Evolutionary conservation across 2,797 vertebrate genomes (phyloP), one percentile per base, ranked within the genome.

Genomic region (Halcyon leucocephala): DNA sequence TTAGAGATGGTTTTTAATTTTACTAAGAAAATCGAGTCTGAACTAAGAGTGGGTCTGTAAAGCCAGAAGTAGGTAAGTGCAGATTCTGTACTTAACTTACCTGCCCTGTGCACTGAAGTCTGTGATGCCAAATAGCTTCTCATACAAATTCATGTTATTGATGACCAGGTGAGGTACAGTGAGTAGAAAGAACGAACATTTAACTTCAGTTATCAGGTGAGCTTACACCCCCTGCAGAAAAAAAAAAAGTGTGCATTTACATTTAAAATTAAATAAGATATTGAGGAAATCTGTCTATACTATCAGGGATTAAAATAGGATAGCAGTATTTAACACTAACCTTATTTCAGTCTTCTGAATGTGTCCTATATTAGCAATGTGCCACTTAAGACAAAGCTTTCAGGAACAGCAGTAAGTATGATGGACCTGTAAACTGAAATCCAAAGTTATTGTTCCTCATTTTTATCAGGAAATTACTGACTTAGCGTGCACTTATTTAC

Each of bases 1-100:
- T 85, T 89, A 85, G 48, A 88, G 69, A 64, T 90, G 22, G 15
- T 18, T 94, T 92, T 85, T 64, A 54, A 35, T 92, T 82, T 87
- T 81, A 51, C n/a, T 61, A 26, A 57, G 81, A 81, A 91, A 87
- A 83, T 57, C 22, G 77, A 62, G 17, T 83, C 35, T 88, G 54
- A 93, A 73, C 33, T 79, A 73, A 57, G 6, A 91, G 48, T 19
- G 83, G 29, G 42, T 65, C 20, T 82, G 3, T 76, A 90, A 82
- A 84, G 15, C 35, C 89, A 62, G 58, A 84, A 82, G 20, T 44
- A 54, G 21, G 10, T 62, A 70, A 41, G 33, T 33, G 26, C 24
- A 64, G 41, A 48, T 67, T 83, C 48, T 65, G 6, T 72, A 39
- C 52, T 52, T 77, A 60, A 58, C 41, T 92, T 48, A 80, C 28